Conservation (phyloP, 2,888 invertebrate genomes). For the Mesorhabditis sp. region DNA sequence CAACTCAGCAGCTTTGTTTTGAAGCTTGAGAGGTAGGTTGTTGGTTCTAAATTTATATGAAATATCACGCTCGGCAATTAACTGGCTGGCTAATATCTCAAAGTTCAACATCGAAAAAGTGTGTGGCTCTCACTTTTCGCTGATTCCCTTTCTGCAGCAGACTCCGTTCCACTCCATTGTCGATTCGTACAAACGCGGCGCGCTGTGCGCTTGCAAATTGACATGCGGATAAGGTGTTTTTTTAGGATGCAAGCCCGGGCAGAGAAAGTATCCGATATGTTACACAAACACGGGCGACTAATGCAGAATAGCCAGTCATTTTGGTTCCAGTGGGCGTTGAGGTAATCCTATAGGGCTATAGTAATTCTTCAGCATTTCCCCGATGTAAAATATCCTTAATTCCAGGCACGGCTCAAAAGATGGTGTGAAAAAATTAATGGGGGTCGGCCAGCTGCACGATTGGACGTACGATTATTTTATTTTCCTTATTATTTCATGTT, state of each 20-base stretch:
- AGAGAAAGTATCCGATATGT: neutral
- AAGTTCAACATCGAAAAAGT: too few species aligned
- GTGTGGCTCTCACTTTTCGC: too few species aligned
- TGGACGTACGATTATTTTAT: neutral
- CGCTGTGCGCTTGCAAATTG: too few species aligned
- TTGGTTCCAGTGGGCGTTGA: neutral
- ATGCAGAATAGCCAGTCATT: neutral
- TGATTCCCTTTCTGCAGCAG: too few species aligned
- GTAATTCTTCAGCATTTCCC: neutral
- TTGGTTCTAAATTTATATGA: too few species aligned
- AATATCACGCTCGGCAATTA: too few species aligned
- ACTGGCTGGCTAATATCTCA: too few species aligned
- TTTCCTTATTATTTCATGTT: too few species aligned
- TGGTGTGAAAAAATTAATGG: neutral
- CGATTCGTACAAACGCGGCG: too few species aligned
- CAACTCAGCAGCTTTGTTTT: neutral
- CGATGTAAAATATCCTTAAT: neutral
- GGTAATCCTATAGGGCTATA: neutral
- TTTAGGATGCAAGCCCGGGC: constrained; percentile 1
- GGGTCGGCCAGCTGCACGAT: neutral
- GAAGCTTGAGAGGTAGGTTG: constrained; percentile 1
- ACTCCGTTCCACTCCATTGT: too few species aligned
- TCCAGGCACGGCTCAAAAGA: neutral
- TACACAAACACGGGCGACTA: neutral
- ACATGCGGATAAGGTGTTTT: neutral